Percentiles rank a stretch among this genome's conserved stretches.
These are phyloP conservation scores for Brachionus rubens DNA, from an alignment of 1,140 invertebrate genomes.

Conservation along the genomic window DNA sequence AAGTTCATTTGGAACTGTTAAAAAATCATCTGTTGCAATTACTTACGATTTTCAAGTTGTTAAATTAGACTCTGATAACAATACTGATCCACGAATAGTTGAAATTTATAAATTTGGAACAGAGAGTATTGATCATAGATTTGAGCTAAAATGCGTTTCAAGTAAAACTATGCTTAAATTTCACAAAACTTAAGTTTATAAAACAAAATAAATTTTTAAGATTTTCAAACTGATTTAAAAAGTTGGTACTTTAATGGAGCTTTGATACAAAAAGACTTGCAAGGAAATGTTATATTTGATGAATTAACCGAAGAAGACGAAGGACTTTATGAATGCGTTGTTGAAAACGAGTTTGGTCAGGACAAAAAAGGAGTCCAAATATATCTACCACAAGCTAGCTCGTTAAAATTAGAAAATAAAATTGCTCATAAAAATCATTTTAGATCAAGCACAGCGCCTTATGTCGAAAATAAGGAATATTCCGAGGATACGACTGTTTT, in stretches of 20 bases:
- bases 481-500: not conserved
- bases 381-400: not conserved
- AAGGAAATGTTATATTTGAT: not conserved
- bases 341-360: conserved; percentile 2
- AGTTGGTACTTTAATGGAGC: not conserved
- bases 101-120: conserved; percentile 19
- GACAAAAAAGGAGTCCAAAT: conserved; percentile 29
- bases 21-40: not conserved
- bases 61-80: not conserved
- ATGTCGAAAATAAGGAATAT: not conserved
- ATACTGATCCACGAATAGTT: not conserved
- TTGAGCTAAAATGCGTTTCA: conserved; percentile 9
- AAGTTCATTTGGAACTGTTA: not conserved
- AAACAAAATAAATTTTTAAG: not conserved
- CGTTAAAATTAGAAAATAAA: no score
- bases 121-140: not conserved
- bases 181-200: not conserved
- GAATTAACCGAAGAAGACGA: not conserved
- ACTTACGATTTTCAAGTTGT: conserved; percentile 1
- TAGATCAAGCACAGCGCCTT: not conserved
- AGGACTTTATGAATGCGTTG: not conserved
- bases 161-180: not conserved
- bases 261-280: not conserved
- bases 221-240: conserved; percentile 6
- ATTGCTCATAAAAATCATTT: no score